These are phyloP conservation scores for Branchipolynoe longqiensis DNA, from an alignment of 2,888 invertebrate species.

Conservation along the genomic window DNA sequence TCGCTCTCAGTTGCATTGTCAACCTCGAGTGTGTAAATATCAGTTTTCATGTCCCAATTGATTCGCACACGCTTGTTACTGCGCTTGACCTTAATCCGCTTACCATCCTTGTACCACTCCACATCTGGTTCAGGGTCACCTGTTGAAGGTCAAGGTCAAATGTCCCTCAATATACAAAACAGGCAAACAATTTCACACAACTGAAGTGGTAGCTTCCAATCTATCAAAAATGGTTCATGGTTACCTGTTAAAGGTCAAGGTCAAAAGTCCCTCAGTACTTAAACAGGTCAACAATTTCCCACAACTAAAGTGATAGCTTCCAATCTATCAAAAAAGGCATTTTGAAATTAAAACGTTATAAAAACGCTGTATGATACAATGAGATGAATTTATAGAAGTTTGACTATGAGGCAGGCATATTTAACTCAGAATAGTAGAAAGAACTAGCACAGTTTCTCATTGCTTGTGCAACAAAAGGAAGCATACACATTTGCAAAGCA, in stretches of 20 bases:
- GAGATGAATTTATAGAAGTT: not conserved
- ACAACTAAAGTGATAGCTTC: no score
- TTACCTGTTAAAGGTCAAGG: constrained; percentile 46
- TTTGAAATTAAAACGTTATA: no score
- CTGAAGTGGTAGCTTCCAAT: no score
- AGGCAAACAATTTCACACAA: no score
- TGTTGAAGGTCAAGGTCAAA: constrained; percentile 25
- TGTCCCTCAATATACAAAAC: not conserved
- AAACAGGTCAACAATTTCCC: no score
- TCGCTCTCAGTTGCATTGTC: constrained; percentile 67
- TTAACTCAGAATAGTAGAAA: not conserved
- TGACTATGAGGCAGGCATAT: not conserved
- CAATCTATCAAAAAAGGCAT: no score
- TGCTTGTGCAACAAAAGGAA: not conserved
- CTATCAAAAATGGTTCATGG: constrained; percentile 71
- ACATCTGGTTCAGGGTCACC: constrained; percentile 70
- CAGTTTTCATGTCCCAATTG: constrained; percentile 63
- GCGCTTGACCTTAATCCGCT: constrained; percentile 61
- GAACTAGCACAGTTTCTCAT: not conserved
- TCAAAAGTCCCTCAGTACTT: not conserved
- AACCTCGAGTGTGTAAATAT: constrained; percentile 69
- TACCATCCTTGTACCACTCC: constrained; percentile 76
- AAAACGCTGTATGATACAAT: not conserved
- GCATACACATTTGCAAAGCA: not conserved
- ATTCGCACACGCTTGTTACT: constrained; percentile 15